These are phyloP conservation scores for Cercocebus atys DNA, from an alignment of 2,113 vertebrate species.

Conservation along the genomic window DNA sequence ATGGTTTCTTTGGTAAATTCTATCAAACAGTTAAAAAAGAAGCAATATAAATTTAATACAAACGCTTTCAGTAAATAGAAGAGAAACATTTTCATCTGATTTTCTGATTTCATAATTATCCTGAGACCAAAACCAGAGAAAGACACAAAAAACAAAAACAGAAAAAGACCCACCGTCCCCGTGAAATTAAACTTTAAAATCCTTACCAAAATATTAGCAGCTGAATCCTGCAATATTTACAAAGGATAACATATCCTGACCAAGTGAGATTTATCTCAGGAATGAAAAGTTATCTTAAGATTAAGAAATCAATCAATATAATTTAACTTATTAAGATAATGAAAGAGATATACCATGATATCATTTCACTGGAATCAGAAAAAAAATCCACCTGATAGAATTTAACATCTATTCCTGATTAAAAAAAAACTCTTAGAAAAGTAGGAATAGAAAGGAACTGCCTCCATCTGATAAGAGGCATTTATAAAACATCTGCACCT, in stretches of 20 bases:
- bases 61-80: background rate
- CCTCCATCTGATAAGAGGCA: background rate
- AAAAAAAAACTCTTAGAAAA: slow-evolving; percentile 8
- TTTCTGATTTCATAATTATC: background rate
- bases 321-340: background rate
- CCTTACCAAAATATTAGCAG: background rate
- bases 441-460: background rate
- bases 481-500: background rate
- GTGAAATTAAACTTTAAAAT: background rate
- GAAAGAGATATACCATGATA: background rate
- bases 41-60: background rate
- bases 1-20: background rate
- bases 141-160: background rate
- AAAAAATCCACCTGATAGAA: background rate
- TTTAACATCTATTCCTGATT: background rate
- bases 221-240: background rate
- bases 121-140: background rate
- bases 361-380: background rate
- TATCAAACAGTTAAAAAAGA: background rate
- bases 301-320: background rate
- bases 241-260: background rate
- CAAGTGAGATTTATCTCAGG: slow-evolving; percentile 5
- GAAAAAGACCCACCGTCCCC: background rate
- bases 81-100: background rate
- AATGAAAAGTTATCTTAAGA: background rate